Evolutionary conservation across 2,797 vertebrate genomes (phyloP), one percentile per base, ranked within the genome.

Genomic region (Neomorphus geoffroyi): DNA sequence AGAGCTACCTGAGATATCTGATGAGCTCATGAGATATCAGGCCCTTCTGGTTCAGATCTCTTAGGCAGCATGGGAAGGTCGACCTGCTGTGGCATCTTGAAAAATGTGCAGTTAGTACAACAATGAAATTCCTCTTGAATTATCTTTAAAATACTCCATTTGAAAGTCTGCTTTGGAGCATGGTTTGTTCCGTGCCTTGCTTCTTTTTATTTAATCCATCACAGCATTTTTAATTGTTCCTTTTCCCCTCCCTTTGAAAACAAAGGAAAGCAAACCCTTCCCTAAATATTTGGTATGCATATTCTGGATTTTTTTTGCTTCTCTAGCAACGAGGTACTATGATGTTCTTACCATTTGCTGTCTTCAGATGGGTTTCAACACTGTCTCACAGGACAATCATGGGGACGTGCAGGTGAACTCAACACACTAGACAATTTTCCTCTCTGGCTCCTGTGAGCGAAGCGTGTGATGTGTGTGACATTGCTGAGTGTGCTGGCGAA

Each of bases 391-490:
- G 79, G 48, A 56, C 41, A 37, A 1, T 28, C 41, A 28, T 4
- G 43, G 65, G 28, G 64, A 79, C 1, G 3, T 58, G 46, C 18
- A 62, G 57, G 65, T 74, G 69, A 74, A 16, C 33, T 27, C 54
- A 0, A 2, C 0, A 5, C 8, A 7, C 41, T 6, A 4, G 45
- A 75, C 78, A 45, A 1, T 35, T 80, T 11, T 61, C 19, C 32
- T 26, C 18, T 57, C 0, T 1, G 0, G 2, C 35, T 73, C 46
- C 57, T 0, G 0, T 4, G 56, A 48, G 65, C 18, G 19, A 51
- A 14, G 21, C 1, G n/a, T 18, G 46, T 18, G 22, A 51, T 14
- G 23, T 2, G n/a, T 18, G 51, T 18, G 71, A 64, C 60, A 32
- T 14, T 33, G 71, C 70, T 21, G 82, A 61, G 86, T 41, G 10